Conservation (phyloP, 2,113 vertebrate genomes). For the Pedetes capensis region DNA sequence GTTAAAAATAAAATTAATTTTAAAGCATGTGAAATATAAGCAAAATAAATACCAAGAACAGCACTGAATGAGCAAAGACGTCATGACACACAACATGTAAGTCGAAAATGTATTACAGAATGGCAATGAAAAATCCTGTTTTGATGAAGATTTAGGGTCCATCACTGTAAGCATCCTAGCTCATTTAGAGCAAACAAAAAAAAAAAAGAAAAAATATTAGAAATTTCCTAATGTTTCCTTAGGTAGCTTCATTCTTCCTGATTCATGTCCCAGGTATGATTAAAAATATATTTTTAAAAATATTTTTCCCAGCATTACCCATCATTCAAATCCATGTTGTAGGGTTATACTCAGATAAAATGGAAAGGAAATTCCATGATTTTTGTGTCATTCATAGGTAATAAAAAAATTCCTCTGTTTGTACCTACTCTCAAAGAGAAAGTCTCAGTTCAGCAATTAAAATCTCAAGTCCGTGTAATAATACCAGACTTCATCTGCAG, state of each 20-base stretch:
- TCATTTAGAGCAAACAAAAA: not conserved
- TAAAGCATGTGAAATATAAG: not conserved
- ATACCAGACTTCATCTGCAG: not conserved
- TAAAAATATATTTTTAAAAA: not conserved
- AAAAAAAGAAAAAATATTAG: not conserved
- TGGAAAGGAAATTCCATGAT: not conserved
- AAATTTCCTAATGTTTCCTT: not conserved
- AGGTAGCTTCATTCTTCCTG: not conserved
- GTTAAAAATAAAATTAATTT: too few species aligned
- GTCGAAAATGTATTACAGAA: not conserved
- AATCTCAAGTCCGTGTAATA: not conserved
- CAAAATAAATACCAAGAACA: not conserved
- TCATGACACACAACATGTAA: not conserved
- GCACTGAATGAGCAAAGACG: not conserved
- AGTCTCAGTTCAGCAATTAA: slow-evolving; percentile 11
- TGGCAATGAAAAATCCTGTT: not conserved
- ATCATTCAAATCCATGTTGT: not conserved
- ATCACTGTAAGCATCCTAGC: not conserved
- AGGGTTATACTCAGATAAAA: not conserved
- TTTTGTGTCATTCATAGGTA: not conserved
- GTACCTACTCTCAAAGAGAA: not conserved
- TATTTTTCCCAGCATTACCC: not conserved
- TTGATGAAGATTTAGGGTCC: not conserved
- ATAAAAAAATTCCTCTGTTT: not conserved
- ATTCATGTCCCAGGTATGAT: not conserved